Conservation (phyloP, 2,888 invertebrate genomes). For the Eumerus sabulonum region DNA sequence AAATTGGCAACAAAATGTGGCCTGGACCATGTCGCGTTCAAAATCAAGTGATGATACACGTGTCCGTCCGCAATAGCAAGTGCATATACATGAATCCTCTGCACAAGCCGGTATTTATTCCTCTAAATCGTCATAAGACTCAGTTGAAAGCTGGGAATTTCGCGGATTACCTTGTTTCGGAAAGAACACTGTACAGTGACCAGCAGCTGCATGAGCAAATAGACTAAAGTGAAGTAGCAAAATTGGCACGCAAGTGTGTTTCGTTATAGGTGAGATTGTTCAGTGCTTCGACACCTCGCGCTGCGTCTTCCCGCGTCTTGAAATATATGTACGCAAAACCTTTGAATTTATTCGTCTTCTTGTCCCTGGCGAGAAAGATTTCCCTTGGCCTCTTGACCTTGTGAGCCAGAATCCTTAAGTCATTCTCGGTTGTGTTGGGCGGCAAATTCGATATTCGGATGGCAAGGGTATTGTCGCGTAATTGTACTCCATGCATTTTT, state of each 20-base stretch:
- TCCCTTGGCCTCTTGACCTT: conserved; percentile 9
- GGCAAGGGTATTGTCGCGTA: not conserved
- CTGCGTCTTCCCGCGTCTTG: conserved; percentile 23
- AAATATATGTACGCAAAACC: conserved; percentile 47
- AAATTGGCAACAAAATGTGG: no score
- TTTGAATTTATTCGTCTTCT: conserved; percentile 9
- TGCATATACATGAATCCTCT: no score
- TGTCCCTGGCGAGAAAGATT: conserved; percentile 38
- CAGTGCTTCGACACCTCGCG: conserved; percentile 19
- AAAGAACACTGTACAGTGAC: no score
- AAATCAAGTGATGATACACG: no score
- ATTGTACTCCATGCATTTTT: no score
- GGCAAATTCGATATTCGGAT: conserved; percentile 40
- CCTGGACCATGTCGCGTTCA: no score
- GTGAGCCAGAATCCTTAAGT: conserved; percentile 6
- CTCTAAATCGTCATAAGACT: no score
- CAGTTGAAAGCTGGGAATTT: no score
- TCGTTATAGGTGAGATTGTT: conserved; percentile 36
- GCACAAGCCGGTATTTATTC: no score
- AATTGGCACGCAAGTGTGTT: not conserved
- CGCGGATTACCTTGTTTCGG: no score
- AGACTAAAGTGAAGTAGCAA: conserved; percentile 3
- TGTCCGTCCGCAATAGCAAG: no score
- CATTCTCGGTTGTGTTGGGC: not conserved
- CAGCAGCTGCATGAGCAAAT: no score